Conservation (phyloP, 2,113 vertebrate genomes). For the Girardinichthys multiradiatus region DNA sequence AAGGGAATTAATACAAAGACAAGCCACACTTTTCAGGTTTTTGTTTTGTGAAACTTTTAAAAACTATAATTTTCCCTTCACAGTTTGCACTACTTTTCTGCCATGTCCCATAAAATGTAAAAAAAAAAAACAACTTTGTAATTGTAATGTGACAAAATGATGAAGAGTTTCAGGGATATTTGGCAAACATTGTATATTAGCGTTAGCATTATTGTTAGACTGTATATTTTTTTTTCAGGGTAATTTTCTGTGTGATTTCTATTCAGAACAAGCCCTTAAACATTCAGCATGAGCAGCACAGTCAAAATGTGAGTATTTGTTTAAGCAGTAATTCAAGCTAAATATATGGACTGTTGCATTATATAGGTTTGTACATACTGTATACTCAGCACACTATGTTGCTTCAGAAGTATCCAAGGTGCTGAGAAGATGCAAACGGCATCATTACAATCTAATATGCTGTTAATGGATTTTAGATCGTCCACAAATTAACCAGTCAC, state of each 20-base stretch:
- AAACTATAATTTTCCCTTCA: too few species aligned
- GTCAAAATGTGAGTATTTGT: not conserved
- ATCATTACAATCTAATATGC: conserved; percentile 43
- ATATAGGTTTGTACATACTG: not conserved
- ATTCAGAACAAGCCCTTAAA: not conserved
- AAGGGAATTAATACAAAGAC: not conserved
- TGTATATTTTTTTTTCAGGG: not conserved
- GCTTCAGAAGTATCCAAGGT: conserved; percentile 11
- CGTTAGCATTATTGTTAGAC: not conserved
- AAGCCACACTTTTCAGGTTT: not conserved
- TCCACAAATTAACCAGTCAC: conserved; percentile 48
- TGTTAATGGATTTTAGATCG: conserved; percentile 54
- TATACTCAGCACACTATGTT: not conserved
- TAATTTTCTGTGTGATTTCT: not conserved
- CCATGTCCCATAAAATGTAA: too few species aligned
- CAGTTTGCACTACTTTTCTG: too few species aligned
- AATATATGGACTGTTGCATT: not conserved
- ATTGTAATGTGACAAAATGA: too few species aligned
- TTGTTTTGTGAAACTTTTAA: not conserved
- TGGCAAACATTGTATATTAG: not conserved
- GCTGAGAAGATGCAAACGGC: conserved; percentile 40
- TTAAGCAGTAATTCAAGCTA: not conserved
- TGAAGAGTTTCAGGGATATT: not conserved
- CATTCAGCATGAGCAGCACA: not conserved
- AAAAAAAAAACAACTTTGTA: too few species aligned